These are phyloP conservation scores for Rhopalosiphum nymphaeae DNA, from an alignment of 2,888 invertebrate genomes.

Conservation along the genomic window DNA sequence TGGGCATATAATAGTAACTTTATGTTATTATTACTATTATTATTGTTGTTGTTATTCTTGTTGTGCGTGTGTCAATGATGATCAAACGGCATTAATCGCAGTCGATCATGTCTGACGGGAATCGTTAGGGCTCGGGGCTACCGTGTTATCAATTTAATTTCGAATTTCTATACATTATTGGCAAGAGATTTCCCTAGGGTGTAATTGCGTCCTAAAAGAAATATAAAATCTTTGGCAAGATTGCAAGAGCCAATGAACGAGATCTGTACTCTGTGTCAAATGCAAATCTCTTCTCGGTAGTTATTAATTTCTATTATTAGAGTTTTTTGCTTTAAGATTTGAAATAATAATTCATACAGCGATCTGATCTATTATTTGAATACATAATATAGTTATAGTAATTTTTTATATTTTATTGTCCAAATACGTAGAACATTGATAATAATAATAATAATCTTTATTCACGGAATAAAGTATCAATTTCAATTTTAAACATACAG, in stretches of 20 bases:
- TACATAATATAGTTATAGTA: background rate
- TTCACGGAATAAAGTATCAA: too few species aligned
- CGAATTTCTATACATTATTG: background rate
- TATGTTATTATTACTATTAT: background rate
- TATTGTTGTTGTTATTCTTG: background rate
- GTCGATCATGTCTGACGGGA: background rate
- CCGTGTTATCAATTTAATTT: slow-evolving; percentile 13
- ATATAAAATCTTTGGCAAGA: background rate
- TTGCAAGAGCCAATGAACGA: background rate
- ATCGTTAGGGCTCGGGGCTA: background rate
- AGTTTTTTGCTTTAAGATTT: background rate
- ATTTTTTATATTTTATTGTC: too few species aligned
- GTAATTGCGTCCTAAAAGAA: background rate
- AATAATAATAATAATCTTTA: too few species aligned
- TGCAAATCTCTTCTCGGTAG: background rate
- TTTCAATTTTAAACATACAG: too few species aligned
- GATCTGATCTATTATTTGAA: background rate
- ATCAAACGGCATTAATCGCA: background rate
- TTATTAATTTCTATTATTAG: background rate
- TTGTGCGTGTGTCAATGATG: background rate
- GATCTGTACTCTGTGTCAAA: background rate
- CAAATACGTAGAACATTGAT: background rate
- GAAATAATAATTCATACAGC: background rate
- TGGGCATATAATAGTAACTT: background rate
- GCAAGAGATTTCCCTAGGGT: background rate